Base-by-base conservation (phyloP, 2,888 invertebrate species). In the Troides helena region DNA sequence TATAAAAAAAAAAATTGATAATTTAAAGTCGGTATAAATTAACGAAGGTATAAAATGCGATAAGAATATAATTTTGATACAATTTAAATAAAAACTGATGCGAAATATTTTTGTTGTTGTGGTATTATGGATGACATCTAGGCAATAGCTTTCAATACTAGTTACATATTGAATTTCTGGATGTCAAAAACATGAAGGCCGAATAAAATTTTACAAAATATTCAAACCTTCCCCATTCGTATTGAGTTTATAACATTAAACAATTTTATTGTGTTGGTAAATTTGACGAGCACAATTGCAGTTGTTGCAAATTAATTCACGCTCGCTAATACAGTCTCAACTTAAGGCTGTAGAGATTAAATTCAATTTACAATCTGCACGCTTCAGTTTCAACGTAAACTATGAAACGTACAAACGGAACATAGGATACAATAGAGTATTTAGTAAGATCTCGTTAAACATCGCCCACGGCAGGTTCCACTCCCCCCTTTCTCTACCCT, bases 381-480 rank as follows among this genome's bases (percentile, higher is more conserved):
- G 68, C 66, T 67, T 67, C 71, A 73, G 74, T 75, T 74, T 76
- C 71, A 73, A 74, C 70, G 73, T 74, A 74, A 75, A 74, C 74
- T 76, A 76, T 74, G 76, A 76, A 79, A 80, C 75, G 79, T 80
- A 80, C 80, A 78, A 77, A 80, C 75, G 80, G 80, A 85, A 84
- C 83, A 84, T 84, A 77, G 77, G 75, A 77, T 78, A 80, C 79
- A 81, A 80, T 81, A 79, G 79, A 80, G 79, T 83, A 83, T 83
- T 84, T 84, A 85, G 82, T 81, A 83, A 80, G 83, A 85, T 84
- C 87, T 87, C 86, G 87, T 87, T 87, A 85, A 84, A 82, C 79
- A 82, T 75, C 43, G 67, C 61, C 56, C 56, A 56, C 50, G 67
- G 61, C 67, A 43, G 62, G 61, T 61, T 21, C 67, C 63, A 18